Percentiles rank a stretch among this genome's conserved stretches.
These are phyloP conservation scores for Chaetogeoica ovagalla DNA, from an alignment of 2,888 invertebrate genomes.

Conservation along the genomic window DNA sequence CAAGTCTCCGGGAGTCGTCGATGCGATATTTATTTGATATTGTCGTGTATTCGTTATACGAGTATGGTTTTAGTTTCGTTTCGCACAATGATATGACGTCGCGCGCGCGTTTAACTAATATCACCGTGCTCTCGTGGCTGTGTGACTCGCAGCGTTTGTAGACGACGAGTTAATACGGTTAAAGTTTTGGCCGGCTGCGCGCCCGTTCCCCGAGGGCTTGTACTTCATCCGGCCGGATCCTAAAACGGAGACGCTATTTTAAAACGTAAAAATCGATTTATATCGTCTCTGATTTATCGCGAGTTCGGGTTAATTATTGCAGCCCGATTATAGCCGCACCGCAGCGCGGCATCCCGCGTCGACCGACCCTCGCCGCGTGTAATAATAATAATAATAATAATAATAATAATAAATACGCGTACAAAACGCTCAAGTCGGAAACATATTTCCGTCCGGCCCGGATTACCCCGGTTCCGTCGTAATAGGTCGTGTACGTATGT, in stretches of 20 bases:
- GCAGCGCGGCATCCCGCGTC: not conserved
- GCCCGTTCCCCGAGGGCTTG: conserved; percentile 29
- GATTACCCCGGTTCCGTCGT: conserved; percentile 28
- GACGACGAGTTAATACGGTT: conserved; percentile 10
- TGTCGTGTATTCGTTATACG: too few species aligned
- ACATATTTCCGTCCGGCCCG: conserved; percentile 46
- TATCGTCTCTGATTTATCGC: conserved; percentile 46
- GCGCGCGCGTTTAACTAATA: too few species aligned
- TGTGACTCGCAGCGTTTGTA: too few species aligned
- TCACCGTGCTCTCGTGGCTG: too few species aligned
- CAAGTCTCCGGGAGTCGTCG: too few species aligned
- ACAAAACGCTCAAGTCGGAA: conserved; percentile 50
- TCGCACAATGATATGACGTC: too few species aligned
- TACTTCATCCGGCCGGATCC: conserved; percentile 26
- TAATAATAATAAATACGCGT: not conserved
- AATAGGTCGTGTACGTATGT: conserved; percentile 26
- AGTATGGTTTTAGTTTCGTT: too few species aligned
- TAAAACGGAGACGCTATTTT: conserved; percentile 40
- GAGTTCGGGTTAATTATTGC: conserved; percentile 47
- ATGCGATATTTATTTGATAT: too few species aligned
- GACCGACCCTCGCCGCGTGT: not conserved
- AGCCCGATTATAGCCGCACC: conserved; percentile 39
- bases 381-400: too few species aligned
- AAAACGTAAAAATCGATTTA: conserved; percentile 50
- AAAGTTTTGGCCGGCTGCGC: conserved; percentile 33